Base-by-base conservation (phyloP, 2,888 invertebrate species). In the Erynnis tages region DNA sequence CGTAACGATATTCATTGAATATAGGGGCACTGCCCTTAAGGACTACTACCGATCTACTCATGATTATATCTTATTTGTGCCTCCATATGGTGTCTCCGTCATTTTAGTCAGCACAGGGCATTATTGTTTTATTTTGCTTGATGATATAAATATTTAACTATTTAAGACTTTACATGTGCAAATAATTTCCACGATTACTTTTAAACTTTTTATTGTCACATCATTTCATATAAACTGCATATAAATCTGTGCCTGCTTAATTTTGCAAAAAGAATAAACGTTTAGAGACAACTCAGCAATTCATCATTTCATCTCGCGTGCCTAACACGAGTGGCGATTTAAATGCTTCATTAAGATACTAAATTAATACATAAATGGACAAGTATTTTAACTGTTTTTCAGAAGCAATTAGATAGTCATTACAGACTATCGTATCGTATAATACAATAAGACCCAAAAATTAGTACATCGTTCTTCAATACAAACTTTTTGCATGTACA, bases 11-110 rank as follows among this genome's bases (percentile, higher is more conserved):
- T 64, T 71, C 73, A 78, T 75, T 73, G 69, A 71, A 66, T 64
- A 79, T 76, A 80, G 76, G 84, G 81, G 79, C 82, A 71, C 70
- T 78, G 80, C 71, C 75, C 80, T 76, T 66, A 62, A 56, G 58
- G 55, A 62, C 47, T 16, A 17, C 37, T n/a, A n/a, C n/a, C n/a
- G n/a, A n/a, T n/a, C n/a, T n/a, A 45, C 27, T 47, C 48, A 50
- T 47, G 21, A 21, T 21, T 21, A 5, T n/a, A n/a, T 16, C 17
- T 35, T 17, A 10, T 17, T 16, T 17, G 17, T 35, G 17, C 17
- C 16, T 21, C 21, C 5, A 21, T 5, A 10, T 35, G 5, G 10
- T 32, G 13, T 32, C 35, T 17, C 10, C 17, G n/a, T 17, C n/a
- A 1, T 7, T 16, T 25, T 17, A 6, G 11, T 43, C n/a, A n/a